Evolutionary conservation across 2,888 invertebrate species (phyloP), one percentile per base, ranked within the genome.

Genomic region (Andrena dorsata): DNA sequence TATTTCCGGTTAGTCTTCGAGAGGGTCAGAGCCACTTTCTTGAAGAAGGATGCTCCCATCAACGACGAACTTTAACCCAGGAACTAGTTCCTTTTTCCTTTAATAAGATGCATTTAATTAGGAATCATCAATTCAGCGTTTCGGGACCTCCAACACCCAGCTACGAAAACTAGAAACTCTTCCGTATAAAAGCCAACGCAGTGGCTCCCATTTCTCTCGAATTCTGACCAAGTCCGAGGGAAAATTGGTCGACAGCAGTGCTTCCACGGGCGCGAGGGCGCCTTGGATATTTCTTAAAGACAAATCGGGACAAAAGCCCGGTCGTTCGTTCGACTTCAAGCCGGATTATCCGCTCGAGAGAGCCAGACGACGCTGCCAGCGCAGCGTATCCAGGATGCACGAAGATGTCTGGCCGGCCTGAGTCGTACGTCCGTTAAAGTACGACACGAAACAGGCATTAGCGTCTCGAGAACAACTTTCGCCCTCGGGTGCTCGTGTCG

Each of bases 1-100:
- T 23, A 80, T 82, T 84, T 76, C 77, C 63, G 83, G 64, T 47
- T 70, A 47, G 70, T 73, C 73, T 77, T 58, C 51, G 30, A 2
- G 28, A 69, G 53, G 58, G 68, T 41, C 49, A 16, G 64, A 68
- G 66, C 23, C 20, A 16, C 49, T 56, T 66, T 71, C 16, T 7
- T 6, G 20, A 69, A 65, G 32, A 64, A 64, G 5, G 49, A 66
- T 64, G 20, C 8, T 23, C 16, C 35, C 32, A 72, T 73, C 74
- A 28, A 51, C 56, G 70, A 16, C 8, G 51, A 51, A 68, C 77
- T 71, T 83, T 66, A 56, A 68, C 35, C 28, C 7, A 68, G 60
- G 5, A 70, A 26, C 20, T 5, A 35, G 41, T 32, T 53, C 64
- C 20, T 16, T 53, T 28, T 2, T 32, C 72, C 35, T 47, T 56